Conservation (phyloP, 2,113 vertebrate species). For the Sisor rabdophorus region DNA sequence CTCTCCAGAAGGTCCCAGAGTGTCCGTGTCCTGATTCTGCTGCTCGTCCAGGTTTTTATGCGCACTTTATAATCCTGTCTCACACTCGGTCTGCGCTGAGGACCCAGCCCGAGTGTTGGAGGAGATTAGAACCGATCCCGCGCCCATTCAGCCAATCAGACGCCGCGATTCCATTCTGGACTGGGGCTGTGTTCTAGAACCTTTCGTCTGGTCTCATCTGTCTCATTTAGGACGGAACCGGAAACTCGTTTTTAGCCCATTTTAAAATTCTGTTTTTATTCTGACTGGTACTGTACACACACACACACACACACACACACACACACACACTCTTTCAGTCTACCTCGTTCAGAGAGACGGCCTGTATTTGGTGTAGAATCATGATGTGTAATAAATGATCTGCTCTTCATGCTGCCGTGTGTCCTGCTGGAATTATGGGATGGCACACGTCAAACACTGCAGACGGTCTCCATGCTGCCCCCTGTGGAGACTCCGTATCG, state of each 20-base stretch:
- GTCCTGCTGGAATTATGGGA: neutral
- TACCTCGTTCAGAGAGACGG: neutral
- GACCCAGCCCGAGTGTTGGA: neutral
- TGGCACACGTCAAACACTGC: neutral
- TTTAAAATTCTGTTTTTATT: neutral
- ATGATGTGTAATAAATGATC: neutral
- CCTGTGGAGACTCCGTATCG: neutral
- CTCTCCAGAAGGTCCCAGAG: neutral
- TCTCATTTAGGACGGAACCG: neutral
- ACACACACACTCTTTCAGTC: neutral
- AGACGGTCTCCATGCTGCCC: constrained; percentile 15
- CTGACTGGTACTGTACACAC: neutral
- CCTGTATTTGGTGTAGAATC: neutral
- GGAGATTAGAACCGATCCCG: neutral
- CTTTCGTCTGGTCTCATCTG: neutral
- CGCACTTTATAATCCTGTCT: neutral
- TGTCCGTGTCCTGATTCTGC: neutral
- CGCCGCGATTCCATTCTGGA: too few species aligned
- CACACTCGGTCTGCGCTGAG: neutral
- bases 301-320: too few species aligned
- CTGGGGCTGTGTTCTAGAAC: neutral
- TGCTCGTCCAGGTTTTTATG: neutral
- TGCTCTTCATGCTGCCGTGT: too few species aligned
- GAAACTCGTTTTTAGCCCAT: neutral
- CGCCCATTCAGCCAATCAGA: neutral